Evolutionary conservation across 2,113 vertebrate genomes (phyloP).

Genomic region (Dolichotis patagonum): DNA sequence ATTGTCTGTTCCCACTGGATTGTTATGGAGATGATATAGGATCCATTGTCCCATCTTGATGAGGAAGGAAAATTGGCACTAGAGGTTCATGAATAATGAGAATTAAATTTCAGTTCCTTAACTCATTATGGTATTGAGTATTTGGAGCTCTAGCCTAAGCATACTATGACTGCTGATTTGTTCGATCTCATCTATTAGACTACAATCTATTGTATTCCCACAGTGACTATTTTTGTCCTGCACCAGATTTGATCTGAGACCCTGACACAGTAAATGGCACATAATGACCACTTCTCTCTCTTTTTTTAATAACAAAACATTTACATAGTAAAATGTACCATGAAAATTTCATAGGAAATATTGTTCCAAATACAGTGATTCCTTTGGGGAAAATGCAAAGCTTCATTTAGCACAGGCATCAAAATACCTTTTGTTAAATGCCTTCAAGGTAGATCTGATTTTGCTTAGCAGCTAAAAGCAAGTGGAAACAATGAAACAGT

Average conservation of each 20-base stretch:
- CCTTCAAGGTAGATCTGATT: constrained; percentile 30
- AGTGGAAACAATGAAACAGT: neutral
- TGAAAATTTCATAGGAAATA: neutral
- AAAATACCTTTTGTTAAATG: constrained; percentile 36
- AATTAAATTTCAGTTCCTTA: neutral
- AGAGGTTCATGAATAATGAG: neutral
- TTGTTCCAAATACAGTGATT: constrained; percentile 27
- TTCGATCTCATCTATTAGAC: neutral
- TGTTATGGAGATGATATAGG: neutral
- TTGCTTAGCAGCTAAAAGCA: constrained; percentile 61
- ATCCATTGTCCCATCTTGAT: neutral
- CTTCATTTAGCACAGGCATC: neutral
- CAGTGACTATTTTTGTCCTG: neutral
- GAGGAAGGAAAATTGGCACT: neutral
- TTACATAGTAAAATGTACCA: constrained; percentile 6
- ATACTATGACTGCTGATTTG: neutral
- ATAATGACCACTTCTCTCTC: neutral
- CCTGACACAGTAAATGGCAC: neutral
- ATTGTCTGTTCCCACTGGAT: neutral
- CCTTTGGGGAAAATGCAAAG: neutral
- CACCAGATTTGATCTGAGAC: neutral
- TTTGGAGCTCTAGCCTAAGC: neutral
- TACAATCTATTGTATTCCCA: neutral
- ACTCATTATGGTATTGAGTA: neutral
- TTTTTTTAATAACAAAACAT: neutral